Base-by-base conservation (phyloP, 2,888 invertebrate species). In the Prosopocoilus inquinatus region DNA sequence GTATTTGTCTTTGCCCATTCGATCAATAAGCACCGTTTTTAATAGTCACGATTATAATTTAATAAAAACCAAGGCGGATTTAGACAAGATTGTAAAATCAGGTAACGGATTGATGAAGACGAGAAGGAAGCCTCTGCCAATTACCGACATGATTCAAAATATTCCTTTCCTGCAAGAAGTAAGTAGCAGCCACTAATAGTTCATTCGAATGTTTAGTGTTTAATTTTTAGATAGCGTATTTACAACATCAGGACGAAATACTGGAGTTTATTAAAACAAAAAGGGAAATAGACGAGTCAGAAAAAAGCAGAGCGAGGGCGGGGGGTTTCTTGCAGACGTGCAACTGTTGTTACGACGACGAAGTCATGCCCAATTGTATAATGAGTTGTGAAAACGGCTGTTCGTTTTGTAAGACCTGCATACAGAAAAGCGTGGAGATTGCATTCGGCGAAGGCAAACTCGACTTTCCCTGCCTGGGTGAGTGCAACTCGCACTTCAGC, bases 331-430 rank as follows among this genome's bases (percentile, higher is more conserved):
- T 83, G 57, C 62, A 75, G 32, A 78, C 78, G 11, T 84, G 84
- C 68, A 63, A 68, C n/a, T 82, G 82, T 67, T 84, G 84, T 66
- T 84, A 60, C 57, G 80, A 81, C 60, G 81, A 82, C 49, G 80
- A 82, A 62, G 73, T 80, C 11, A 69, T 83, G 61, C 73, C 67
- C 0, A 71, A 73, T 8, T 78, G 80, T 57, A 69, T 73, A 50
- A 67, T 72, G 3, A 59, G 62, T 2, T 82, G 82, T 61, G 63
- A 68, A 4, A 70, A 68, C 11, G 78, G 75, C 1, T 82, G 82
- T 11, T 33, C 20, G 5, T 50, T 44, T 44, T 56, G 56, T 38
- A 53, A 47, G 13, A 39, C 59, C 2, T 82, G 82, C 62, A 68
- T 81, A 2, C 60, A 59, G 51, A 75, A 70, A 55, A 71, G 75